A percentile compares a stretch with the other conserved stretches of the same genome.
Evolutionary conservation across 2,797 vertebrate species (phyloP).

Genomic region (Coreius guichenoti): DNA sequence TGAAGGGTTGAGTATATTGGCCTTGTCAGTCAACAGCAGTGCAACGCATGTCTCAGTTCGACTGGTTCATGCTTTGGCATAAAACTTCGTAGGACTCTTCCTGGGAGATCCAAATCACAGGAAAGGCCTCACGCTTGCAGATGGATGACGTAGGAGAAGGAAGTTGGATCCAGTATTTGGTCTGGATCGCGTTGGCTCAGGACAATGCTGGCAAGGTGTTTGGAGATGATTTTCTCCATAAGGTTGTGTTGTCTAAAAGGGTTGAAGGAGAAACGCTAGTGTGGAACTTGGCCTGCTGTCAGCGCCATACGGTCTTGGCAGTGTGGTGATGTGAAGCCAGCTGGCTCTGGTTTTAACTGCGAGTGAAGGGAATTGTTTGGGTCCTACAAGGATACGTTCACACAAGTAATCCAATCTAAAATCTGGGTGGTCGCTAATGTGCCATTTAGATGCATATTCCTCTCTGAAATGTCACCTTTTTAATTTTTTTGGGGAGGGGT

Average conservation of each 20-base stretch:
- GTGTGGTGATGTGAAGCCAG: constrained; percentile 49
- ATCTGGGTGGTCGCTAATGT: constrained; percentile 52
- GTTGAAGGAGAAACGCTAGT: constrained; percentile 43
- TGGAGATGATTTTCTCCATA: constrained; percentile 43
- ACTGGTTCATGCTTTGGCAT: constrained; percentile 69
- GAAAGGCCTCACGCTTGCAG: constrained; percentile 60
- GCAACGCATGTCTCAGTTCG: constrained; percentile 55
- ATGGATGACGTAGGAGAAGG: constrained; percentile 19
- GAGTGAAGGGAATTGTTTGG: constrained; percentile 28
- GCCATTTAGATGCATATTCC: constrained; percentile 31
- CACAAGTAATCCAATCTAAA: constrained; percentile 41
- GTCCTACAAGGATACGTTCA: constrained; percentile 23
- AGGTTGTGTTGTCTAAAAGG: constrained; percentile 19
- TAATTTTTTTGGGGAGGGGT: background rate
- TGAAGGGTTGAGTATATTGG: constrained; percentile 67
- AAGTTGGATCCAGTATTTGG: constrained; percentile 28
- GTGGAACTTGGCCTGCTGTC: constrained; percentile 50
- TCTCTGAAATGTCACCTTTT: constrained; percentile 29
- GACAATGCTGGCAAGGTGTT: constrained; percentile 51
- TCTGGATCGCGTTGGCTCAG: constrained; percentile 46
- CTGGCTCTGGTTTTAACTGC: constrained; percentile 47
- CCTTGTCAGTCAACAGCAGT: constrained; percentile 68
- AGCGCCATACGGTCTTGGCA: constrained; percentile 50
- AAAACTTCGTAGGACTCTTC: constrained; percentile 65
- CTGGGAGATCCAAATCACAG: constrained; percentile 61